Evolutionary conservation across 2,113 vertebrate species (phyloP), one percentile per base, ranked within the genome.

Genomic region (Rafetus swinhoei): DNA sequence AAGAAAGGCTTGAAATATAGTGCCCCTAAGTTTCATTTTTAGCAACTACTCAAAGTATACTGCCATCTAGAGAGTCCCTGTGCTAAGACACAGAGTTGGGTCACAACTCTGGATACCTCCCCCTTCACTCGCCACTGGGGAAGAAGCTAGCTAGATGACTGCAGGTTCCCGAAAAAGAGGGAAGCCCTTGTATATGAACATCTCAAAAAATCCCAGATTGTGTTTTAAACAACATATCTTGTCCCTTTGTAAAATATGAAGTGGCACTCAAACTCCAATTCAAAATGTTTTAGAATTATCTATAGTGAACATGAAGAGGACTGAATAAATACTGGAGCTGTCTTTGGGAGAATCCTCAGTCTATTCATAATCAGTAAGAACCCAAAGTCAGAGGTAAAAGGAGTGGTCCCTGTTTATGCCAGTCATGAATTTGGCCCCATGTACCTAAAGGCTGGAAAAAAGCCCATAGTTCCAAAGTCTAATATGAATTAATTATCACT

Each of bases 251-350:
- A 85, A 91, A 94, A 90, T 54, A 80, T 50, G 39, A 77, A 45
- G 11, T 45, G 6, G 10, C n/a, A 35, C 8, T 72, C 18, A 72
- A 72, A 69, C 15, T 69, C 62, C 7, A n/a, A 79, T 79, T 62
- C 57, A 87, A 79, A 83, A 80, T 80, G 35, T 88, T 95, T 92
- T 91, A 79, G 0, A 54, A 92, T 74, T 54, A 32, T 92, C 79
- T 90, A 39, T 76, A 92, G 52, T 92, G 82, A 91, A 94, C 55
- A 84, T 62, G 0, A 88, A 94, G 76, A 87, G 1, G 24, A 35
- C 1, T 89, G 35, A 85, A 90, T 57, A 89, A 89, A 92, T 50
- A 12, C 81, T 94, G 91, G 14, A 39, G 77, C 32, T 80, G 76
- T 2, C 74, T 92, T 90, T 60, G 82, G 77, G 50, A 94, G 94